phyloP scores from a whole-genome alignment of 2,888 invertebrate genomes.

The Habrosyne pyritoides region DNA sequence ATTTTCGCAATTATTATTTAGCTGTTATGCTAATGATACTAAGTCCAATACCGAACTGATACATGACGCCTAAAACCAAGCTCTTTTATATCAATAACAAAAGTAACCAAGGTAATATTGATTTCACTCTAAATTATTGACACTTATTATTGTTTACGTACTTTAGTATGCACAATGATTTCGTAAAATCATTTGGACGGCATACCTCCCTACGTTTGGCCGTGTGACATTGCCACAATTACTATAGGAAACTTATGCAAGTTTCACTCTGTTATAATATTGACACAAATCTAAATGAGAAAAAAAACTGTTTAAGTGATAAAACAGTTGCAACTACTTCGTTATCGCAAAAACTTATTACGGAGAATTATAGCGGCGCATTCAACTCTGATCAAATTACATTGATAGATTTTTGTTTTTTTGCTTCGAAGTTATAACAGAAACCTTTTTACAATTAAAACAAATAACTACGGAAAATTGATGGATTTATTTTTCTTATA shows the following conservation, averaged over 20 bases:
- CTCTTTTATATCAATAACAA: conserved; percentile 74
- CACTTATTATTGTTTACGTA: conserved; percentile 54
- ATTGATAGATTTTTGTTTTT: neutral
- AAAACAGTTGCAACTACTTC: conserved; percentile 24
- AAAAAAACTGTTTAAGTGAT: conserved; percentile 38
- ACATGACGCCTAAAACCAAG: conserved; percentile 49
- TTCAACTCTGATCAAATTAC: neutral
- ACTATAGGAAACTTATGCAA: conserved; percentile 48
- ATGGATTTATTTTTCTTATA: no score
- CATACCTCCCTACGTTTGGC: conserved; percentile 40
- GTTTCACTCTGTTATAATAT: conserved; percentile 34
- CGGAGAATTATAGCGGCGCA: neutral
- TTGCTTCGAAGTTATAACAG: no score
- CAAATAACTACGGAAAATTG: no score
- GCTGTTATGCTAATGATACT: conserved; percentile 46
- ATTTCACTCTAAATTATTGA: conserved; percentile 67
- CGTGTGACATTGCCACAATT: conserved; percentile 56
- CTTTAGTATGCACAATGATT: conserved; percentile 56
- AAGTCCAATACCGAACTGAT: conserved; percentile 63
- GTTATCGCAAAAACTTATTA: conserved; percentile 21
- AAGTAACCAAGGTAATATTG: conserved; percentile 71
- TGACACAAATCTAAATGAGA: conserved; percentile 47
- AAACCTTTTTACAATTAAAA: no score
- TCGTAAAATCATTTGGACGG: conserved; percentile 55
- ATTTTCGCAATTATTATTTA: conserved; percentile 48